Base-by-base conservation (phyloP, 1,140 invertebrate genomes). In the Agrypnia vestita region DNA sequence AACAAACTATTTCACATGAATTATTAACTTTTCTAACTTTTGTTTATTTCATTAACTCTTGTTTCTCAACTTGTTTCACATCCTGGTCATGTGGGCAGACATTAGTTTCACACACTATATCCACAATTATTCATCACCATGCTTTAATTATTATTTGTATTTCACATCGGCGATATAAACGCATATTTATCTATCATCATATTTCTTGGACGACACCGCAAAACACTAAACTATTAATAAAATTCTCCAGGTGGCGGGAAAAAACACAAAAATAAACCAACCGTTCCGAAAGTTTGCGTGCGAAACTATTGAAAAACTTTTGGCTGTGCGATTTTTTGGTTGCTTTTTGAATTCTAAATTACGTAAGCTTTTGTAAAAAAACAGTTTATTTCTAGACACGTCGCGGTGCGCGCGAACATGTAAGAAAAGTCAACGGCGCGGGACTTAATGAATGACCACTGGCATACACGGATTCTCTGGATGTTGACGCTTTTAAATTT, bases 401-500 rank as follows among this genome's bases (percentile, higher is more conserved):
- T 47, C 64, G 43, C 61, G 61, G 13, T 62, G 17, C 64, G 44
- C 64, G 64, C 49, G 64, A 64, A 43, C 61, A 25, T 64, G 0
- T 13, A n/a, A 64, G 61, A 64, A 59, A 59, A 59, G 55, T 59
- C 17, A 3, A 59, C 55, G 25, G 25, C 25, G 55, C 55, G 17
- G 21, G 21, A 64, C 25, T 64, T 64, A 44, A n/a, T 43, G 35
- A 64, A 64, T 64, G 61, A 43, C 19, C 61, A 43, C 8, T 35
- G 25, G 61, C 35, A 25, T 35, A 61, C 19, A 64, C 19, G 35
- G 19, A 35, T 43, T 64, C 21, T 64, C 61, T 43, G 61, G 55
- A 64, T 64, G 61, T 64, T 64, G 61, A 25, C 61, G 61, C 61
- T 64, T 64, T 64, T 64, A 64, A 64, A 64, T 64, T 64, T 64